These are phyloP conservation scores for Meiosimyza decipiens DNA, from an alignment of 2,888 invertebrate species.

Conservation along the genomic window DNA sequence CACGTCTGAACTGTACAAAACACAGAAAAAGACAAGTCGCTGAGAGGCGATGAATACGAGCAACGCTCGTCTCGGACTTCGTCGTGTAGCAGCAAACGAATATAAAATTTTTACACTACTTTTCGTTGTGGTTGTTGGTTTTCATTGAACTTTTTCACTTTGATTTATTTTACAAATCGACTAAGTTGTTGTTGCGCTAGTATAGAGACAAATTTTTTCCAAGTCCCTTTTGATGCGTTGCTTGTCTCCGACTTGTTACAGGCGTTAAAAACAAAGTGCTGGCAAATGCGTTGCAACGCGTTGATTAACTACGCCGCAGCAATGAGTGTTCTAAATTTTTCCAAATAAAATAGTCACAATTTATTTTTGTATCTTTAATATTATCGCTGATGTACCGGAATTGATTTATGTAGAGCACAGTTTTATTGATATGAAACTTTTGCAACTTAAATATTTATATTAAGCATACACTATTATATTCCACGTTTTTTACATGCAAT, in stretches of 20 bases:
- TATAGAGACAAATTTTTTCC: slow-evolving; percentile 44
- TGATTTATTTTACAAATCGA: slow-evolving; percentile 9
- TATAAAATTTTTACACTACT: slow-evolving; percentile 16
- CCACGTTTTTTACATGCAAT: too few species aligned
- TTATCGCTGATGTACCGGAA: too few species aligned
- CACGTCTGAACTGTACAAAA: slow-evolving; percentile 50
- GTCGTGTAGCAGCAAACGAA: slow-evolving; percentile 35
- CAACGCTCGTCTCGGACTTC: slow-evolving; percentile 43
- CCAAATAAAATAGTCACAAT: too few species aligned
- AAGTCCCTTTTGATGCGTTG: slow-evolving; percentile 51
- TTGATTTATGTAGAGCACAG: too few species aligned
- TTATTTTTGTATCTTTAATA: too few species aligned
- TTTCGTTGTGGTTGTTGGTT: slow-evolving; percentile 1
- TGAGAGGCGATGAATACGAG: slow-evolving; percentile 46
- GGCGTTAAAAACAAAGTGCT: slow-evolving; percentile 39
- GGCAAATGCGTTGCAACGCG: slow-evolving; percentile 38
- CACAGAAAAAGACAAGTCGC: slow-evolving; percentile 53
- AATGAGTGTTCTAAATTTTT: not conserved
- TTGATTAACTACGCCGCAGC: slow-evolving; percentile 15
- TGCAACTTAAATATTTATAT: too few species aligned
- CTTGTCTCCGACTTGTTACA: not conserved
- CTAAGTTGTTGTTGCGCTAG: slow-evolving; percentile 32
- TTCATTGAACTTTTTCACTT: slow-evolving; percentile 18
- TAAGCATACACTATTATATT: too few species aligned
- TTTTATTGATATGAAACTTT: too few species aligned